Percentiles rank a stretch among this genome's conserved stretches.
These are phyloP conservation scores for Ichneumon xanthorius DNA, from an alignment of 2,888 invertebrate genomes.

Conservation along the genomic window DNA sequence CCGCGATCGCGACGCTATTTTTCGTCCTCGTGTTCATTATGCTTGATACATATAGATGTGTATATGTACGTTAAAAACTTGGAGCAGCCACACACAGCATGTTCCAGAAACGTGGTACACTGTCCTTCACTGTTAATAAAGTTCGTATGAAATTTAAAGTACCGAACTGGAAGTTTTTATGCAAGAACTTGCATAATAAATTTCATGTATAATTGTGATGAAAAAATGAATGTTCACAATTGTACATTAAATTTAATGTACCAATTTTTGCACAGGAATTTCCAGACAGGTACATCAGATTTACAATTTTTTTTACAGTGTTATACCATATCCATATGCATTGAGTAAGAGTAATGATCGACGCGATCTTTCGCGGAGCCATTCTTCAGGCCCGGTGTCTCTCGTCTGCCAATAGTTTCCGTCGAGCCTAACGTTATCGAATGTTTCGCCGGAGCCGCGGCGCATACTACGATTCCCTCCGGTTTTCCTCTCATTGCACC, in stretches of 20 bases:
- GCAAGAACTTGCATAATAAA: too few relatives aligned
- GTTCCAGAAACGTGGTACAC: slow-evolving; percentile 19
- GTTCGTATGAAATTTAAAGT: too few relatives aligned
- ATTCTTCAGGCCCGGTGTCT: slow-evolving; percentile 22
- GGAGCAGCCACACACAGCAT: slow-evolving; percentile 44
- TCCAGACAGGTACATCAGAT: too few relatives aligned
- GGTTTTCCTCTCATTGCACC: neutral
- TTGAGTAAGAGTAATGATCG: slow-evolving; percentile 70
- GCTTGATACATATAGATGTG: too few relatives aligned
- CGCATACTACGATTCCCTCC: slow-evolving; percentile 2
- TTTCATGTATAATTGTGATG: too few relatives aligned
- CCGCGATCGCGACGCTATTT: too few relatives aligned
- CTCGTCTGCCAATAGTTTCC: slow-evolving; percentile 10
- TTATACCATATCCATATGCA: neutral
- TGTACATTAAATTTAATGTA: too few relatives aligned
- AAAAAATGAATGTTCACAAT: too few relatives aligned
- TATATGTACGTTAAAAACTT: slow-evolving; percentile 31
- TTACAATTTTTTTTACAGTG: too few relatives aligned
- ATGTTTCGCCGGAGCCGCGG: neutral
- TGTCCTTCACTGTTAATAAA: neutral
- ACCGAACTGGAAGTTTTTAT: too few relatives aligned
- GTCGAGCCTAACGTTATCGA: neutral
- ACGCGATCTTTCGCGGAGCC: slow-evolving; percentile 45
- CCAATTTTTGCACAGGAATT: too few relatives aligned
- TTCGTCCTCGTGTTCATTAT: too few relatives aligned